phyloP scores from a whole-genome alignment of 1,140 invertebrate species.

The Heliconius himera region DNA sequence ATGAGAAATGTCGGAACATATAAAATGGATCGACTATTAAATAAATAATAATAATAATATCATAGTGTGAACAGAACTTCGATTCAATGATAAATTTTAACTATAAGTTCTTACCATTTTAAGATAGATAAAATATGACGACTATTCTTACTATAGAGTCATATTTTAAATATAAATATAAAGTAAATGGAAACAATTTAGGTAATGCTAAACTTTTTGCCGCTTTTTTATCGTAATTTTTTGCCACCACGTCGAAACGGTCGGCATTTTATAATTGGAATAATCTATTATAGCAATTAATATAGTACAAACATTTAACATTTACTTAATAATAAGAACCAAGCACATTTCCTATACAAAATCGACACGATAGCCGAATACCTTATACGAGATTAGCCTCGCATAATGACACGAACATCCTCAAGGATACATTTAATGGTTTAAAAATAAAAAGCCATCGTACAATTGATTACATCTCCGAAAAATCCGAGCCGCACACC shows the following conservation, averaged over 20 bases:
- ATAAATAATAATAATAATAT: constrained; percentile 22
- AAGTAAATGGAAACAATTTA: background rate
- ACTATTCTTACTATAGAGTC: background rate
- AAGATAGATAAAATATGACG: background rate
- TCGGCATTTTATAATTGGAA: constrained; percentile 16
- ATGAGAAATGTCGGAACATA: constrained; percentile 53
- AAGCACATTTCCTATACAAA: background rate
- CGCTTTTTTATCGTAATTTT: background rate
- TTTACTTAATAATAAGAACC: background rate
- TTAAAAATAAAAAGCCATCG: constrained; percentile 9
- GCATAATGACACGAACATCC: background rate
- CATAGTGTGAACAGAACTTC: constrained; percentile 22
- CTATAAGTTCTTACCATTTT: background rate
- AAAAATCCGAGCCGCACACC: background rate
- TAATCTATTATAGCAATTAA: constrained; percentile 9
- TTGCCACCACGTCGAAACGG: background rate
- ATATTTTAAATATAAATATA: constrained; percentile 1
- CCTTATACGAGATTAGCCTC: background rate
- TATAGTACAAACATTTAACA: background rate
- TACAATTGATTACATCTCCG: background rate
- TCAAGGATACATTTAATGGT: constrained; percentile 6
- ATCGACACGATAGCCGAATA: background rate
- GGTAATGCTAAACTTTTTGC: background rate
- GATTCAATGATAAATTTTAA: constrained; percentile 16
- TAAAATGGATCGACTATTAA: constrained; percentile 30